Base-by-base conservation (phyloP, 2,888 invertebrate species). In the Himalopsyche tibetana region DNA sequence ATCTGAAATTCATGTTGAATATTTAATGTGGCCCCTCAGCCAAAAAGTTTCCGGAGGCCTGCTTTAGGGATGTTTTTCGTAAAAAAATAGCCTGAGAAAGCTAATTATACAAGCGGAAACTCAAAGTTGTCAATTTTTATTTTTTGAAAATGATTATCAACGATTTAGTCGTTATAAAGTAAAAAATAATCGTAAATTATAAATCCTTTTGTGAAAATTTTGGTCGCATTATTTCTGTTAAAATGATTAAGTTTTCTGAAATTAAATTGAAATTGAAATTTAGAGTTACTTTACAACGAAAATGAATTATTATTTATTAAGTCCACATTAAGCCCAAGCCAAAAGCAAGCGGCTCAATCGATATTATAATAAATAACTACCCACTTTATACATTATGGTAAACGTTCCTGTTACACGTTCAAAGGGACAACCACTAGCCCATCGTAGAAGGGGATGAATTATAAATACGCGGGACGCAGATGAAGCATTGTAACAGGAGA, bases 391-490 rank as follows among this genome's bases (percentile, higher is more conserved):
- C 63, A 63, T 63, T 63, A 63, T 63, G 63, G 63, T 63, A 63
- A 63, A 63, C 63, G 63, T 63, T 63, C 19, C 63, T 63, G 63
- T 63, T 63, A 63, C 4, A 63, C 63, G 63, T 63, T 63, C 63
- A 63, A 63, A 63, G 63, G 19, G 63, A 28, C 63, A 28, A 63
- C 63, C 63, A 19, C 63, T 63, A 63, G 63, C 63, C 63, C 63
- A 17, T 56, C 56, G 56, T 56, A 19, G 63, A 19, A 63, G 28
- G 51, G 63, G 63, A 63, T 63, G 63, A 63, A 63, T 63, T 63
- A 63, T 63, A 63, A 63, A 63, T 63, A 63, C 63, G 63, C 63
- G 63, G 63, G 63, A 28, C 63, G 63, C 63, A 63, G 63, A 63
- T 63, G 63, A 63, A 19, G 63, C 63, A 63, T 63, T 63, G 63